Conservation (phyloP, 2,797 vertebrate species). For the Pyrocephalus nanus region DNA sequence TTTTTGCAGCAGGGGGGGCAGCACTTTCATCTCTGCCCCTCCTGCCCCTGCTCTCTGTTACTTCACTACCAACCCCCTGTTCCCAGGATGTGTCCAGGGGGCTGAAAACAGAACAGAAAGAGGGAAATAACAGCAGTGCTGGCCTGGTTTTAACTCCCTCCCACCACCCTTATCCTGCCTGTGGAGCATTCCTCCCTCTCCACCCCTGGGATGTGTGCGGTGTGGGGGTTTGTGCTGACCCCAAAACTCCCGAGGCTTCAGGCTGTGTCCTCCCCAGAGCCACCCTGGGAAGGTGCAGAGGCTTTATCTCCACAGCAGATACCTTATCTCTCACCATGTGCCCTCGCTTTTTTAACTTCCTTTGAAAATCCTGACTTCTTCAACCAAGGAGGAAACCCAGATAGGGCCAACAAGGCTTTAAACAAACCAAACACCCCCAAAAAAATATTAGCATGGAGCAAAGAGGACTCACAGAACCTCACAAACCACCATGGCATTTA, state of each 20-base stretch:
- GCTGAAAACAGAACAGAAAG: not conserved
- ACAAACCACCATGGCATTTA: fast-evolving
- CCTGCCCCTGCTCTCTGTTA: not conserved
- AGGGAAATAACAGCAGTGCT: fast-evolving
- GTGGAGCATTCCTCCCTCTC: not conserved
- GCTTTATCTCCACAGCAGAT: not conserved
- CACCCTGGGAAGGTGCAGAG: not conserved
- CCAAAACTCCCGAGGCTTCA: fast-evolving
- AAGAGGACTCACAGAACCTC: not conserved
- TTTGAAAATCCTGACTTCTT: not conserved
- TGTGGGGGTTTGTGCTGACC: not conserved
- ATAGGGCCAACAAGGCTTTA: not conserved
- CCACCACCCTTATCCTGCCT: not conserved
- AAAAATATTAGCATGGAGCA: not conserved
- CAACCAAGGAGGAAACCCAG: not conserved
- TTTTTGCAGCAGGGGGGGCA: not conserved
- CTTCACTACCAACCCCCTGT: not conserved
- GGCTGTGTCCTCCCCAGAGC: not conserved
- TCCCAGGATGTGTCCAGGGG: not conserved
- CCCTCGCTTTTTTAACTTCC: not conserved
- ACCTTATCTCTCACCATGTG: not conserved
- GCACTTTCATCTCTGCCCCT: not conserved
- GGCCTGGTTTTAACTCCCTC: not conserved
- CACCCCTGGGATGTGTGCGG: fast-evolving
- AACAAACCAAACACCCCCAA: not conserved